Evolutionary conservation across 2,113 vertebrate genomes (phyloP).

Genomic region (Poecile atricapillus): DNA sequence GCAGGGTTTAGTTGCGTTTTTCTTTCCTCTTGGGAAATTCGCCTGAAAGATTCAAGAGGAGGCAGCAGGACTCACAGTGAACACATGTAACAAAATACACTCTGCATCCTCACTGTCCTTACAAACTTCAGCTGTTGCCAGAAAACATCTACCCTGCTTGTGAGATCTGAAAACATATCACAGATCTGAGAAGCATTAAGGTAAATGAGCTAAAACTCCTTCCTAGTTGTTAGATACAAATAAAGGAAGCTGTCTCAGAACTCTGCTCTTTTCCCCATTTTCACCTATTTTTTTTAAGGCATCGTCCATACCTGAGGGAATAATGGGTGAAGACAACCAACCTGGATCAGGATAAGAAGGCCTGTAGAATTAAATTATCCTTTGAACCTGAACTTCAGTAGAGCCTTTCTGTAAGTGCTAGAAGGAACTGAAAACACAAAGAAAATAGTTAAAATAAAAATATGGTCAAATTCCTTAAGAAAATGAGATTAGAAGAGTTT

Average conservation of each 20-base stretch:
- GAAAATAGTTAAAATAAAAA: neutral
- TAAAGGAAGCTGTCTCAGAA: neutral
- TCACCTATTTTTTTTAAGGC: neutral
- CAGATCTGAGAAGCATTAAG: neutral
- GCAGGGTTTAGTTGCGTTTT: neutral
- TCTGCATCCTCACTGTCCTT: neutral
- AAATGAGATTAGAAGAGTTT: neutral
- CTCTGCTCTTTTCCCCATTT: neutral
- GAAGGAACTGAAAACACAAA: neutral
- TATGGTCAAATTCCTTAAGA: neutral
- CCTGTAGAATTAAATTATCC: neutral
- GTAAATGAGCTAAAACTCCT: neutral
- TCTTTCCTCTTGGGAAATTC: neutral
- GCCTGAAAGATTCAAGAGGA: neutral
- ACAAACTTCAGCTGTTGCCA: neutral
- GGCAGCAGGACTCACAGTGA: neutral
- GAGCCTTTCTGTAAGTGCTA: neutral
- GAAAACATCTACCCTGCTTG: neutral
- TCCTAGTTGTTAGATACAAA: neutral
- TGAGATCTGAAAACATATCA: neutral
- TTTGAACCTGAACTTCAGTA: neutral
- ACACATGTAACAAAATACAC: neutral
- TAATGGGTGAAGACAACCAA: neutral
- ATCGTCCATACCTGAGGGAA: neutral
- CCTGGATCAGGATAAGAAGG: neutral